Evolutionary conservation across 2,113 vertebrate genomes (phyloP).

Genomic region (Leptosomus discolor): DNA sequence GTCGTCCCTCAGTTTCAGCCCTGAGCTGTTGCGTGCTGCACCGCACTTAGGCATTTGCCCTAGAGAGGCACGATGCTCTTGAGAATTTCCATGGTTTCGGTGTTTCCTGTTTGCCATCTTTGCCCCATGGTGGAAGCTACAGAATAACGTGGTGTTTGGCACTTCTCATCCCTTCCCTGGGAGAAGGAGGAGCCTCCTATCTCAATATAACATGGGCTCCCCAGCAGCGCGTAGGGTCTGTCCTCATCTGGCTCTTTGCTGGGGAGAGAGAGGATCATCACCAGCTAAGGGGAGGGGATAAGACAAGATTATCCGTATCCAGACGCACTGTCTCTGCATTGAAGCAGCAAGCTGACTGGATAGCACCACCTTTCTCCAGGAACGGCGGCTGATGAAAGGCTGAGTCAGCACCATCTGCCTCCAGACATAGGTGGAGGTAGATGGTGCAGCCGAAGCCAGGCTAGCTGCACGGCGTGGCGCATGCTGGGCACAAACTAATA

Average conservation of each 20-base stretch:
- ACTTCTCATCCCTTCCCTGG: not conserved
- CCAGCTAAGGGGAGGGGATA: not conserved
- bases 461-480: fast-evolving
- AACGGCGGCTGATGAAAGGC: not conserved
- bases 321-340: fast-evolving
- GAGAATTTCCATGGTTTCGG: not conserved
- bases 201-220: not conserved
- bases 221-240: fast-evolving
- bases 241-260: fast-evolving
- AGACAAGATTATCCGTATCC: not conserved
- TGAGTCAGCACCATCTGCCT: not conserved
- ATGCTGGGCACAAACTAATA: fast-evolving
- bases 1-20: not conserved
- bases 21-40: not conserved
- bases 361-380: not conserved
- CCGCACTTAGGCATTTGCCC: not conserved
- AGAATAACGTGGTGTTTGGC: not conserved
- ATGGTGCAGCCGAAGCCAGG: not conserved
- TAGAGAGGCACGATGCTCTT: not conserved
- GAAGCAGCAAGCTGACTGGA: fast-evolving
- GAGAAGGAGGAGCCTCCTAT: not conserved
- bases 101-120: not conserved
- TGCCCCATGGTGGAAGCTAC: not conserved
- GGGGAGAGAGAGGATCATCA: not conserved
- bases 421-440: not conserved